Conservation (phyloP, 2,888 invertebrate genomes). For the Teleogryllus oceanicus region DNA sequence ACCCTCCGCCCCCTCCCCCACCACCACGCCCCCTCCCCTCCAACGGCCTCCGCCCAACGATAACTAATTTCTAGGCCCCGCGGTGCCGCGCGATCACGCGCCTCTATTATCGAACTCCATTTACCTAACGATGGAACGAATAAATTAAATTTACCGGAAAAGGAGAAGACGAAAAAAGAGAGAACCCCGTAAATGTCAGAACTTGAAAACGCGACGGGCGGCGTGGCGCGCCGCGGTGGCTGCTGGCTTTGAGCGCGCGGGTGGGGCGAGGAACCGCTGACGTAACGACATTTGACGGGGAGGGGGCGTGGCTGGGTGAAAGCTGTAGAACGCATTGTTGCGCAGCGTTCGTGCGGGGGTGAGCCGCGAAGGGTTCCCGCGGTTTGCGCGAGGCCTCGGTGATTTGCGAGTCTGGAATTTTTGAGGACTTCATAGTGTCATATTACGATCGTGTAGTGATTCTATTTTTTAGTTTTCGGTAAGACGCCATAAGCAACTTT, state of each 20-base stretch:
- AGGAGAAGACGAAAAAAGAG: conserved; percentile 19
- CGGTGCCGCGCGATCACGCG: background rate
- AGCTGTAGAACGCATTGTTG: background rate
- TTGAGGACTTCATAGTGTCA: too few species aligned
- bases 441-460: too few species aligned
- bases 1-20: background rate
- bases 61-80: background rate
- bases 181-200: background rate
- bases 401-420: too few species aligned
- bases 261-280: background rate
- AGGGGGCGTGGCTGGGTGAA: background rate
- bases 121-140: conserved; percentile 23
- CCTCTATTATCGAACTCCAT: conserved; percentile 25
- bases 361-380: too few species aligned
- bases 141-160: conserved; percentile 22
- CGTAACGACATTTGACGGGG: background rate
- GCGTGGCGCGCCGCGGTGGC: background rate
- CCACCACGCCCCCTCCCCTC: background rate
- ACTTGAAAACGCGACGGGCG: background rate
- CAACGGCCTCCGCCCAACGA: background rate
- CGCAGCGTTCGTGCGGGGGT: too few species aligned
- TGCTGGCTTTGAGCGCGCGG: background rate
- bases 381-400: too few species aligned
- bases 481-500: too few species aligned
- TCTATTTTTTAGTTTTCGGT: too few species aligned